phyloP scores from a whole-genome alignment of 1,140 invertebrate species.

The Sitodiplosis mosellana region DNA sequence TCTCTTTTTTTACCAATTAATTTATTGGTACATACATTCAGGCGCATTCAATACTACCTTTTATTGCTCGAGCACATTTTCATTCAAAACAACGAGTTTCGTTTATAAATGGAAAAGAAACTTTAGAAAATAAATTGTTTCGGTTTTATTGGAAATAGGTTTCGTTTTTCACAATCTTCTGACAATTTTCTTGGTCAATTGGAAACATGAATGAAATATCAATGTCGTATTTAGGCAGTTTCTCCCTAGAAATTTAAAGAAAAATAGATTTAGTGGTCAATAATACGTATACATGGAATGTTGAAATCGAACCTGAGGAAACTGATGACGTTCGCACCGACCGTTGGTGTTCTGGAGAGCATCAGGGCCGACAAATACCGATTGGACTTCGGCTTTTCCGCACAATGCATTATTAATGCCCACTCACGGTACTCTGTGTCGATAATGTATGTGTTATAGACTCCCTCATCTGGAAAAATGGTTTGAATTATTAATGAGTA shows the following conservation, averaged over 20 bases:
- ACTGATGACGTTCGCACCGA: conserved; percentile 37
- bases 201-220: conserved; percentile 65
- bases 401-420: conserved; percentile 66
- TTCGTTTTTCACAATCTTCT: conserved; percentile 4
- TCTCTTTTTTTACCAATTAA: too few relatives aligned
- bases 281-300: neutral
- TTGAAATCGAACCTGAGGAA: conserved; percentile 12
- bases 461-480: conserved; percentile 49
- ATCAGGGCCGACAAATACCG: conserved; percentile 70
- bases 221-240: conserved; percentile 51
- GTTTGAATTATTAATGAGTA: too few relatives aligned
- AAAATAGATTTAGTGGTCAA: neutral
- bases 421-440: conserved; percentile 67
- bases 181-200: conserved; percentile 52
- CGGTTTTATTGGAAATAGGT: too few relatives aligned
- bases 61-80: too few relatives aligned
- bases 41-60: too few relatives aligned
- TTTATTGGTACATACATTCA: too few relatives aligned
- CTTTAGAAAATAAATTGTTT: too few relatives aligned
- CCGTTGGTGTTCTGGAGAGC: conserved; percentile 40
- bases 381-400: conserved; percentile 58
- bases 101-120: too few relatives aligned
- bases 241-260: conserved; percentile 26
- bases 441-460: conserved; percentile 72
- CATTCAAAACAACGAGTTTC: too few relatives aligned